phyloP scores from a whole-genome alignment of 2,113 vertebrate species.

The Egretta garzetta region DNA sequence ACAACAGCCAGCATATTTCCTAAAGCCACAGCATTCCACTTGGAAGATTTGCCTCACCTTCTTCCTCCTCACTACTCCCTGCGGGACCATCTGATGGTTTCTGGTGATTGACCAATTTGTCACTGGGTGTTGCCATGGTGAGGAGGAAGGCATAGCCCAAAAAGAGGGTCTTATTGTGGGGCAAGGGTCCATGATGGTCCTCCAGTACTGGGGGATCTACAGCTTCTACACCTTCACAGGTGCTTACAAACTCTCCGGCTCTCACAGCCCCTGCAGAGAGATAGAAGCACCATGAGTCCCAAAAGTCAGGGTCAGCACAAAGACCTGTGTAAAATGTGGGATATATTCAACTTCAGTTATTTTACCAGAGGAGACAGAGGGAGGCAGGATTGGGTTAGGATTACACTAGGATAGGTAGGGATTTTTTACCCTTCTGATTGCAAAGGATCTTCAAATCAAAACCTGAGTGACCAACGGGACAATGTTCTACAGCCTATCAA shows the following conservation, averaged over 20 bases:
- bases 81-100: conserved; percentile 67
- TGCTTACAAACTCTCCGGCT: conserved; percentile 72
- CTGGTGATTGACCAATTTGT: conserved; percentile 79
- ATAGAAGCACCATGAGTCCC: neutral
- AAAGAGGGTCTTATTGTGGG: conserved; percentile 89
- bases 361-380: neutral
- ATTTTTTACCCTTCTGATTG: neutral
- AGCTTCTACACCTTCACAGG: conserved; percentile 80
- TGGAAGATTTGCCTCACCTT: conserved; percentile 77
- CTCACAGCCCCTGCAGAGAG: conserved; percentile 57
- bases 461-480: neutral
- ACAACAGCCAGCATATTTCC: neutral
- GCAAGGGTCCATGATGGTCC: conserved; percentile 85
- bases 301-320: neutral
- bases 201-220: conserved; percentile 63
- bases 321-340: neutral
- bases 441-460: neutral
- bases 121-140: conserved; percentile 86
- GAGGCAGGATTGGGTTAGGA: neutral
- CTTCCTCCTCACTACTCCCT: conserved; percentile 84
- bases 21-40: neutral
- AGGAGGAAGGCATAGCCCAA: conserved; percentile 95
- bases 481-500: neutral
- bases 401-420: neutral
- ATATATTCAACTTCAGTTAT: neutral